These are phyloP conservation scores for Forbesichthys agassizii DNA, from an alignment of 2,113 vertebrate genomes.

Conservation along the genomic window DNA sequence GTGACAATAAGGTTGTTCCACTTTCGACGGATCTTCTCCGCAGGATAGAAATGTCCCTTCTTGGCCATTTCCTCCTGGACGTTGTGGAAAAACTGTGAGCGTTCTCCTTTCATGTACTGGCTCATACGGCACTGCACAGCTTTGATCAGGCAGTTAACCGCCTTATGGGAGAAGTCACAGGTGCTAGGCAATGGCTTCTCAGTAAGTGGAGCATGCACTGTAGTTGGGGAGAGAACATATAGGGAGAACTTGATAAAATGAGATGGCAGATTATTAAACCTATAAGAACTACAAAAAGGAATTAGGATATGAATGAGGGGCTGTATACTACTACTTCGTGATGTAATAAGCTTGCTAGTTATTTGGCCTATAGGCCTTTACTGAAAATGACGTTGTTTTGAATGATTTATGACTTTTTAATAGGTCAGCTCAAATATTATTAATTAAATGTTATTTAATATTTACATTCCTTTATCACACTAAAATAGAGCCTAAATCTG, in stretches of 20 bases:
- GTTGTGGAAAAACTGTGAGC: conserved; percentile 78
- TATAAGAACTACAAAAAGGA: too few species aligned
- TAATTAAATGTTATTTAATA: too few species aligned
- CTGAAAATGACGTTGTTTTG: too few species aligned
- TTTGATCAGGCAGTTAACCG: conserved; percentile 75
- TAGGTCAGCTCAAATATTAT: too few species aligned
- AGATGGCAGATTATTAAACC: too few species aligned
- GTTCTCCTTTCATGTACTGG: conserved; percentile 72
- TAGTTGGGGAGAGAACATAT: conserved; percentile 35
- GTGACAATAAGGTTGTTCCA: conserved; percentile 83
- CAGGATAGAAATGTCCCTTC: conserved; percentile 72
- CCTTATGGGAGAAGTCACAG: conserved; percentile 76
- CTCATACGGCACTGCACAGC: conserved; percentile 75
- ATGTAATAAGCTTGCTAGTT: too few species aligned
- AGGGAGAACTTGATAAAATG: background rate
- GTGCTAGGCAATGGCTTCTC: conserved; percentile 54
- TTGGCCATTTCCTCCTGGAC: conserved; percentile 78
- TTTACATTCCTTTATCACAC: too few species aligned
- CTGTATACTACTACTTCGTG: too few species aligned
- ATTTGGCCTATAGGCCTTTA: too few species aligned
- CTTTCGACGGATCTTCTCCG: conserved; percentile 78
- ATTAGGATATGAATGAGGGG: too few species aligned
- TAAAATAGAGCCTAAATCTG: too few species aligned
- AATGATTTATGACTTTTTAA: too few species aligned
- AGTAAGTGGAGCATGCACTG: conserved; percentile 42